Conservation (phyloP, 2,113 vertebrate genomes). For the Platichthys stellatus region DNA sequence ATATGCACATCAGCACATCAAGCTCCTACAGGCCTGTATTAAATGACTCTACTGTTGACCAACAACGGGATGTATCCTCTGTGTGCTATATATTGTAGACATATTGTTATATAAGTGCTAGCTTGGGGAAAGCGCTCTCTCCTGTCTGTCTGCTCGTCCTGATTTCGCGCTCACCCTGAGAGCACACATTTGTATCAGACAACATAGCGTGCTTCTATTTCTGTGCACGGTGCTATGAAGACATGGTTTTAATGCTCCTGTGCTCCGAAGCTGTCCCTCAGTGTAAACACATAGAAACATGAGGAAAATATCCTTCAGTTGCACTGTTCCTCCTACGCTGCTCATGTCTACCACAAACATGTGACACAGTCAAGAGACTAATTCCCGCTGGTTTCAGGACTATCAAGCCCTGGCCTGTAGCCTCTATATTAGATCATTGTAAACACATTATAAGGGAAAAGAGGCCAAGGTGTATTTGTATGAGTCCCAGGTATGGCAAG, state of each 20-base stretch:
- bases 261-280: slow-evolving; percentile 56
- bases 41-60: slow-evolving; percentile 78
- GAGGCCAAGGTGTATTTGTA: slow-evolving; percentile 73
- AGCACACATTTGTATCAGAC: slow-evolving; percentile 61
- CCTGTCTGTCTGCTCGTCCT: slow-evolving; percentile 60
- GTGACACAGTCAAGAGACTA: slow-evolving; percentile 60
- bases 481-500: slow-evolving; percentile 73
- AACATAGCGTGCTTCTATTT: slow-evolving; percentile 70
- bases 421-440: slow-evolving; percentile 73
- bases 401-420: slow-evolving; percentile 52
- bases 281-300: slow-evolving; percentile 62
- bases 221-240: slow-evolving; percentile 62
- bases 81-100: slow-evolving; percentile 75
- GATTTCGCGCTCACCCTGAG: slow-evolving; percentile 62
- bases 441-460: slow-evolving; percentile 76
- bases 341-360: slow-evolving; percentile 33
- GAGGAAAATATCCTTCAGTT: slow-evolving; percentile 53
- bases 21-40: slow-evolving; percentile 72
- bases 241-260: slow-evolving; percentile 65
- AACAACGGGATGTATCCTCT: slow-evolving; percentile 76
- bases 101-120: slow-evolving; percentile 76
- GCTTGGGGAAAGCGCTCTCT: slow-evolving; percentile 67
- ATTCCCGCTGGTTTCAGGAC: slow-evolving; percentile 59
- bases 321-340: slow-evolving; percentile 17
- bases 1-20: slow-evolving; percentile 77